Base-by-base conservation (phyloP, 1,140 invertebrate genomes). In the Pinna nobilis region DNA sequence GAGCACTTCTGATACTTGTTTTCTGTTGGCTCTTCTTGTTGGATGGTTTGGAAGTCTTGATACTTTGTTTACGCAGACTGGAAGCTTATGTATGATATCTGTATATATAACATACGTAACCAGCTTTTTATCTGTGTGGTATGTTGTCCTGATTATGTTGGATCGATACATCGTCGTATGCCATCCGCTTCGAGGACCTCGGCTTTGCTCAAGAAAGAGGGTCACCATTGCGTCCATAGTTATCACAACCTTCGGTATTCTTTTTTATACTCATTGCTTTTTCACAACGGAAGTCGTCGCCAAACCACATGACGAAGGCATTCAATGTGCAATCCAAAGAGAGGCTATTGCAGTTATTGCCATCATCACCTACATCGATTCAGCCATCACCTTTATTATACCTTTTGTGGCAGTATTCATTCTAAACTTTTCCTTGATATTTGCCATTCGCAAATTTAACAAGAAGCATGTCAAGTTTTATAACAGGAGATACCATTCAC, bases 281-380 rank as follows among this genome's bases (percentile, higher is more conserved):
- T 81, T 74, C 60, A 73, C 76, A 18, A 73, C 72, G 1, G 47
- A 76, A 13, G 57, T 51, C 13, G 57, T 74, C 11, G 28, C 75
- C 11, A 64, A 47, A 18, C 1, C 51, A 4, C 32, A 64, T 11
- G 50, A 63, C 13, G 73, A 71, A 57, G 47, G 71, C 5, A 33
- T 37, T 65, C 49, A 37, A 39, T 78, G 73, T 57, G 30, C 30
- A 5, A 51, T 75, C 18, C 67, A 74, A 39, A 37, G 64, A 25
- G 60, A 72, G 6, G 69, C 79, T 59, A 53, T 70, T 30, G 30
- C 84, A 0, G 88, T 88, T 0, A 90, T 92, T 89, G 83, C 86
- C 32, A 87, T 91, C 30, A 89, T 92, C 73, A 92, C 89, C 73
- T 91, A 92, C 57, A 80, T 92, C 28, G 92, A 92, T 80, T 91